Conservation (phyloP, 2,888 invertebrate species). For the Epinotia brunnichana region DNA sequence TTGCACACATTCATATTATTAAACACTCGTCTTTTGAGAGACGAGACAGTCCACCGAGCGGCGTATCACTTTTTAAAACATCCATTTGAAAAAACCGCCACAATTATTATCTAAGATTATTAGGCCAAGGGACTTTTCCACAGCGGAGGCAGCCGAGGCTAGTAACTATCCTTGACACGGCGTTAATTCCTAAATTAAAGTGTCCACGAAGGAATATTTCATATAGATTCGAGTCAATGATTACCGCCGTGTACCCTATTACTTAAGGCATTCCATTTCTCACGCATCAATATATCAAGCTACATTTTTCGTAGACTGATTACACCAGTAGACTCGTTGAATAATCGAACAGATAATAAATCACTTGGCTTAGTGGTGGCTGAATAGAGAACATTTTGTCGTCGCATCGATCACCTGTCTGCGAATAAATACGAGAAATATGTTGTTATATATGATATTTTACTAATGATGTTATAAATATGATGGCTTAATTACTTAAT, state of each 20-base stretch:
- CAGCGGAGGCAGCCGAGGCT: neutral
- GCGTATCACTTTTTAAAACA: no score
- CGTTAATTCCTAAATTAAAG: neutral
- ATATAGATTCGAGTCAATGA: neutral
- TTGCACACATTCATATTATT: no score
- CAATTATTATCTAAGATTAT: no score
- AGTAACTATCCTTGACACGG: neutral
- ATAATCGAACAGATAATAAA: slow-evolving; percentile 27
- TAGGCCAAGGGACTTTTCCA: no score
- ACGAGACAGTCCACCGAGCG: no score
- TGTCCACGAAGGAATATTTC: neutral
- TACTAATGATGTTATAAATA: slow-evolving; percentile 4
- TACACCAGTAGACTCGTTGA: slow-evolving; percentile 10
- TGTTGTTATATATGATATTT: neutral
- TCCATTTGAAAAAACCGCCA: no score
- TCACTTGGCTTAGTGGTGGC: slow-evolving; percentile 13
- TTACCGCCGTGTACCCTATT: neutral
- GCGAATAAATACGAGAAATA: neutral
- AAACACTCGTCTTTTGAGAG: no score
- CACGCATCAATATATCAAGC: slow-evolving; percentile 7
- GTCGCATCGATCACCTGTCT: slow-evolving; percentile 24
- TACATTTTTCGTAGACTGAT: slow-evolving; percentile 23
- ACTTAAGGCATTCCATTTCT: slow-evolving; percentile 9
- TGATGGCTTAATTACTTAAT: neutral
- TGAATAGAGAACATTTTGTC: slow-evolving; percentile 1